These are phyloP conservation scores for Cherax destructor DNA, from an alignment of 1,140 invertebrate genomes.

Conservation along the genomic window DNA sequence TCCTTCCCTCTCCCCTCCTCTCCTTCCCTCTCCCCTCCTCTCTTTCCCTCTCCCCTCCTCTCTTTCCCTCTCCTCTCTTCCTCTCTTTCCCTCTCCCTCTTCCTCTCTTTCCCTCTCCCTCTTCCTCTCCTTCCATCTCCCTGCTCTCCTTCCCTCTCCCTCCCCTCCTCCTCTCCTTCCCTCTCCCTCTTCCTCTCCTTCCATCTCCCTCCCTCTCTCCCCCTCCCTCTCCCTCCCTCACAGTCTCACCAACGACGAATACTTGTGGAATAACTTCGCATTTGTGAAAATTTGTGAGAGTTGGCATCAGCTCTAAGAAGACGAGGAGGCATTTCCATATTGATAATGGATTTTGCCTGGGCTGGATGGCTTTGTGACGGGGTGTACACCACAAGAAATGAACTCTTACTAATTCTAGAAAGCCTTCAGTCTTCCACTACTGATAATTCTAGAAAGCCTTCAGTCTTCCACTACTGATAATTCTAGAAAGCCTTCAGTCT, in stretches of 20 bases:
- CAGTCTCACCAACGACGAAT: neutral
- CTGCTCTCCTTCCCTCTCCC: neutral
- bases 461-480: neutral
- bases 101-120: neutral
- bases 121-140: neutral
- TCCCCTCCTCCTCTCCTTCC: neutral
- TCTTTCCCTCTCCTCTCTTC: neutral
- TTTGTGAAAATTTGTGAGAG: neutral
- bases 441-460: neutral
- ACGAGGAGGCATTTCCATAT: conserved; percentile 57
- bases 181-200: neutral
- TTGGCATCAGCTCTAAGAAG: conserved; percentile 28
- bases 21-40: neutral
- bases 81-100: neutral
- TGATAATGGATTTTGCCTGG: conserved; percentile 56
- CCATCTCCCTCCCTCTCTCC: neutral
- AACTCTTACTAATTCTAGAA: conserved; percentile 13
- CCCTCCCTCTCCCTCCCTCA: neutral
- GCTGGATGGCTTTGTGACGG: conserved; percentile 53
- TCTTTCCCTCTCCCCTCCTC: neutral
- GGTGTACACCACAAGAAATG: conserved; percentile 39
- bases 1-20: conserved; percentile 11
- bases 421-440: no score
- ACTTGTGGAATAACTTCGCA: neutral
- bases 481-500: neutral